A percentile compares a stretch with the other conserved stretches of the same genome.
phyloP scores from a whole-genome alignment of 2,113 vertebrate genomes.

The Prionailurus bengalensis region DNA sequence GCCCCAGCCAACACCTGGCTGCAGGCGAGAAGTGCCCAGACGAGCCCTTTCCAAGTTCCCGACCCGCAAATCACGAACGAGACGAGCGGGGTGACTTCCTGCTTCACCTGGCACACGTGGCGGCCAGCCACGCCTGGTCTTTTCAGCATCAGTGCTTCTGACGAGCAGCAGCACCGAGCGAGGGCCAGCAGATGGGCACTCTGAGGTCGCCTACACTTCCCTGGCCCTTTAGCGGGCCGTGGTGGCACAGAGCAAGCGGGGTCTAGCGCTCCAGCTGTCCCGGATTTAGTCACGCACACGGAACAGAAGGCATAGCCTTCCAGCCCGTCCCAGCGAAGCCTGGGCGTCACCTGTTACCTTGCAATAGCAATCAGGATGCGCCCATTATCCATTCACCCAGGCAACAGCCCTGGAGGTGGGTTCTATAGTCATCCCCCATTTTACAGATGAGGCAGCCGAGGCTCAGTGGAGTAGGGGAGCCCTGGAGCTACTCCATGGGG shows the following conservation, averaged over 20 bases:
- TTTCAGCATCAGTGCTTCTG: fast-evolving
- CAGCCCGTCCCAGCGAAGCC: fast-evolving
- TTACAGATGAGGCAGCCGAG: not conserved
- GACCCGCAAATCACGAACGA: no score
- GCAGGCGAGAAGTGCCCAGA: not conserved
- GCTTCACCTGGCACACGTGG: not conserved
- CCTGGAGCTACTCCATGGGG: fast-evolving
- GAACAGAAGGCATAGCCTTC: not conserved
- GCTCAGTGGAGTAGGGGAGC: no score
- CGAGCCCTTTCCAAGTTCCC: not conserved
- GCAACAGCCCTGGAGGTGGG: not conserved
- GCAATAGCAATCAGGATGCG: not conserved
- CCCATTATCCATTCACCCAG: fast-evolving
- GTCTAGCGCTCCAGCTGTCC: not conserved
- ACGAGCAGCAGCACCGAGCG: no score
- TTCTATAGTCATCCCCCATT: not conserved
- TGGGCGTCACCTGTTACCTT: not conserved
- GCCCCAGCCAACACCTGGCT: not conserved
- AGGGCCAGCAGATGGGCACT: not conserved
- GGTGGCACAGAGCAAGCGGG: fast-evolving
- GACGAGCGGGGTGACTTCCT: not conserved
- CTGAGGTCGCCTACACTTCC: fast-evolving
- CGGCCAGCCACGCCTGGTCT: fast-evolving
- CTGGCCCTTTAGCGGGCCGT: not conserved
- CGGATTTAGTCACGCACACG: not conserved